A percentile compares a stretch with the other conserved stretches of the same genome.
phyloP scores from a whole-genome alignment of 2,113 vertebrate species.

The Hyperoodon ampullatus region DNA sequence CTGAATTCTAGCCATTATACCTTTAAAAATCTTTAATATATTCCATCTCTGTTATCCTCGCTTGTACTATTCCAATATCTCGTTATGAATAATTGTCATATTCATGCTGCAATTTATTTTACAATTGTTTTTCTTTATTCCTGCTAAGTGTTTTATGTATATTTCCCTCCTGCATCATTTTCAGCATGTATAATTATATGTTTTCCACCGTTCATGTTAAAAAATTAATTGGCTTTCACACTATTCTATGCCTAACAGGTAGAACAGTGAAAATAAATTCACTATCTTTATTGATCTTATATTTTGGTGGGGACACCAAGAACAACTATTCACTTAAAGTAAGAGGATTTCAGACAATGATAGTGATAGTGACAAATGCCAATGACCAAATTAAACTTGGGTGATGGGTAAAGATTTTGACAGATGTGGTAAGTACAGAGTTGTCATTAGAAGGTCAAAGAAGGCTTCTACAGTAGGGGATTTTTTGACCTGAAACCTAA shows the following conservation, averaged over 20 bases:
- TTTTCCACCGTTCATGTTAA: background rate
- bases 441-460: background rate
- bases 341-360: background rate
- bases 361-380: background rate
- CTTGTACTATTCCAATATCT: background rate
- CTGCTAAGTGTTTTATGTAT: background rate
- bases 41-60: background rate
- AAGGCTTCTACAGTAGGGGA: background rate
- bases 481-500: background rate
- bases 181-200: background rate
- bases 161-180: background rate
- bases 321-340: background rate
- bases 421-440: background rate
- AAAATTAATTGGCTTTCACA: background rate
- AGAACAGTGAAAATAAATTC: background rate
- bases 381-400: background rate
- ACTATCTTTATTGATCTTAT: background rate
- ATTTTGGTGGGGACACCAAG: background rate
- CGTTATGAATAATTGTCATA: background rate
- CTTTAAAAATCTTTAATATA: background rate
- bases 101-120: background rate
- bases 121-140: background rate
- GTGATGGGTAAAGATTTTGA: background rate
- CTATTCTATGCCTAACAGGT: background rate
- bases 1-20: background rate